Base-by-base conservation (phyloP, 92 coral and sea anemone species). In the Ricordea florida region DNA sequence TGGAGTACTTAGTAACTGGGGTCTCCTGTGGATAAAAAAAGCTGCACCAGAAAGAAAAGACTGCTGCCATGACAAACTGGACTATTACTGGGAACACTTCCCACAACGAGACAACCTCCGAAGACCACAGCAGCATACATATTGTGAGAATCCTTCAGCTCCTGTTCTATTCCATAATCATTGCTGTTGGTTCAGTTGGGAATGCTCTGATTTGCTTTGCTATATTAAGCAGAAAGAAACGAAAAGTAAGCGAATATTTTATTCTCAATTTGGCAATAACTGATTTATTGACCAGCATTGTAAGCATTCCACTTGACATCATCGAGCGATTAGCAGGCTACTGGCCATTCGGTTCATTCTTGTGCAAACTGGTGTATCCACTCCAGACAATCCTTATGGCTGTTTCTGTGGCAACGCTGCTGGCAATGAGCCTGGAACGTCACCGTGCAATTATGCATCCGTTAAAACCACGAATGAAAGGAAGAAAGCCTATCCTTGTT, bases 361-460 rank as follows among this genome's bases (percentile, higher is more conserved):
- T 93, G 21, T 93, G 98, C 52, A 93, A 93, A 67, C 20, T 93
- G 6, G 88, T 93, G 8, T 93, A 91, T 47, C 98, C 98, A 22
- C 74, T 79, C 28, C 98, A 93, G 85, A 93, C 96, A 0, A 51
- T 89, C 11, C 78, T 93, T n/a, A 85, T 90, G 84, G 69, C 93
- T 4, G 94, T 93, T 27, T 93, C 98, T 0, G 93, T 93, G 37
- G 72, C 91, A 23, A 93, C 92, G 10, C 64, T 93, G 21, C 57
- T 91, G 40, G 92, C 98, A 18, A 93, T 93, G 98, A 90, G 96
- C 61, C 87, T 93, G 22, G 98, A 93, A 67, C 87, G 98, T 8
- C 81, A 93, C 57, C 62, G 98, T 21, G 98, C 93, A 3, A 93
- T 93, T 22, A 75, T 93, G 56, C 66, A 87, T 28, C 98, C 98